phyloP scores from a whole-genome alignment of 2,888 invertebrate genomes.

The Drosophila trichaetosa region DNA sequence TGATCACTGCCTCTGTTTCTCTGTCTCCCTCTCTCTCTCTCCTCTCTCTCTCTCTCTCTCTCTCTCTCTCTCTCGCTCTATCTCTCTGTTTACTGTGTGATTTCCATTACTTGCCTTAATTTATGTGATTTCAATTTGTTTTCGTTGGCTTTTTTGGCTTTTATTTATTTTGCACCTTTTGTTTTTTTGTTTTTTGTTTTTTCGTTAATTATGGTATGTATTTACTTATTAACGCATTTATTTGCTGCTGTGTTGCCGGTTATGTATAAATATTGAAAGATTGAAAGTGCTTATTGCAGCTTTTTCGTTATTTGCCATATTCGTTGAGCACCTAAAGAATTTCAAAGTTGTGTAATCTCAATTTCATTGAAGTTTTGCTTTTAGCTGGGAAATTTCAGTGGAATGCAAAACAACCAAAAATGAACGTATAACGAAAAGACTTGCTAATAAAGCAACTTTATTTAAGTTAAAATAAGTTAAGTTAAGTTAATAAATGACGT shows the following conservation, averaged over 20 bases:
- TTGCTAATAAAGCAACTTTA: neutral
- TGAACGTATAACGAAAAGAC: neutral
- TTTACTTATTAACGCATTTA: constrained; percentile 49
- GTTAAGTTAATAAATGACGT: neutral
- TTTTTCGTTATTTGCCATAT: constrained; percentile 36
- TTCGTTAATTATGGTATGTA: constrained; percentile 40
- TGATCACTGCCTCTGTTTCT: neutral
- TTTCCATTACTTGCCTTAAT: constrained; percentile 29
- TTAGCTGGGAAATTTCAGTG: constrained; percentile 6
- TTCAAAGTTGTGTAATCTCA: constrained; percentile 48
- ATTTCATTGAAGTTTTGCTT: constrained; percentile 50
- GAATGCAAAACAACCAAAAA: constrained; percentile 17
- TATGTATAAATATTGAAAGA: constrained; percentile 36
- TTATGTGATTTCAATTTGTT: constrained; percentile 44
- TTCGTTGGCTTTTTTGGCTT: constrained; percentile 19
- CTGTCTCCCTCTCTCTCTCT: neutral
- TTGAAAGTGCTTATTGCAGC: constrained; percentile 57
- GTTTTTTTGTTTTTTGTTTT: constrained; percentile 26
- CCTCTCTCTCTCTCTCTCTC: neutral
- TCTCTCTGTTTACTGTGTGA: neutral
- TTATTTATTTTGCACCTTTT: constrained; percentile 2
- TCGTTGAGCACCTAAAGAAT: constrained; percentile 41
- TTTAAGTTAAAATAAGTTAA: neutral
- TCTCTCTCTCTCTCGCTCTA: neutral
- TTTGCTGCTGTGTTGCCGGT: constrained; percentile 20